Conservation (phyloP, 2,797 vertebrate genomes). For the Scomberomorus guttatus region DNA sequence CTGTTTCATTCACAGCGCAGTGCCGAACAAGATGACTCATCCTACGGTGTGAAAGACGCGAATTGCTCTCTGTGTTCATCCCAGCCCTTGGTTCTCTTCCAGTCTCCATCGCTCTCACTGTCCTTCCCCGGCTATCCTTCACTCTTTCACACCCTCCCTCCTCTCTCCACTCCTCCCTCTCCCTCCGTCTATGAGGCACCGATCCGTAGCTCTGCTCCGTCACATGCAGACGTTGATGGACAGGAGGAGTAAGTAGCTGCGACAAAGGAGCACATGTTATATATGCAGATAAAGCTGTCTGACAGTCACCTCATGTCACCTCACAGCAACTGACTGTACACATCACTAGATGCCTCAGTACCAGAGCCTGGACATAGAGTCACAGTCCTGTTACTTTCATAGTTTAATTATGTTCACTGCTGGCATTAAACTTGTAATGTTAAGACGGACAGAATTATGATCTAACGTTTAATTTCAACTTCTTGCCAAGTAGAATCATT, state of each 20-base stretch:
- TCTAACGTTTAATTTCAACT: neutral
- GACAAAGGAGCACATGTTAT: conserved; percentile 66
- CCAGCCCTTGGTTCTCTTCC: conserved; percentile 22
- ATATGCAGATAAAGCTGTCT: conserved; percentile 56
- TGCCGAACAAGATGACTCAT: conserved; percentile 81
- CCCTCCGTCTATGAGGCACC: conserved; percentile 31
- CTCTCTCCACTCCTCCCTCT: neutral
- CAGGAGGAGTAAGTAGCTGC: conserved; percentile 62
- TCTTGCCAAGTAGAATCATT: neutral
- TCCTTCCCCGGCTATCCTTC: conserved; percentile 32
- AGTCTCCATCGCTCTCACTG: conserved; percentile 14
- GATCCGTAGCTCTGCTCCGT: conserved; percentile 51
- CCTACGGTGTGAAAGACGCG: conserved; percentile 67
- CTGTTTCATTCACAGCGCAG: conserved; percentile 72
- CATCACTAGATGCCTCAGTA: conserved; percentile 21
- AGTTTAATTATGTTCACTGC: neutral
- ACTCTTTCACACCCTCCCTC: conserved; percentile 34
- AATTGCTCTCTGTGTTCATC: conserved; percentile 60
- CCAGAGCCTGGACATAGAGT: neutral
- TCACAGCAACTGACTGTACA: conserved; percentile 32
- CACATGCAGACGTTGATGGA: conserved; percentile 61
- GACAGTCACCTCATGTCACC: conserved; percentile 68
- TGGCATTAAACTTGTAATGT: neutral
- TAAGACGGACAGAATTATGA: neutral
- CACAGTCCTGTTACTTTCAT: conserved; percentile 8